Evolutionary conservation across 2,113 vertebrate genomes (phyloP), one percentile per base, ranked within the genome.

Genomic region (Pimephales promelas): DNA sequence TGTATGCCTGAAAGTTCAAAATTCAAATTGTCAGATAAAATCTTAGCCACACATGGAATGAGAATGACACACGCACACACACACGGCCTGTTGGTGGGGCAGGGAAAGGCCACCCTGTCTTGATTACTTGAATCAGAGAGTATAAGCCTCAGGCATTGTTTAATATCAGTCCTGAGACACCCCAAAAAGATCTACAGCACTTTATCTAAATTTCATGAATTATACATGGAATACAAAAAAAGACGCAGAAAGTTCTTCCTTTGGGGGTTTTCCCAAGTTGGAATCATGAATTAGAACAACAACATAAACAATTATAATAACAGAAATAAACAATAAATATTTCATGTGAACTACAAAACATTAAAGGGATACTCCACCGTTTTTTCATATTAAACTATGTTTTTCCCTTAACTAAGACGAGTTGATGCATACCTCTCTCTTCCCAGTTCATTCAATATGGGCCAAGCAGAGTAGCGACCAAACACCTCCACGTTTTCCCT

Each of bases 121-220:
- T 84, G 92, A 91, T 88, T 79, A 80, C 85, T 91, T 85, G 88
- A 80, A 89, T 92, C 90, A 89, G 49, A 54, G 26, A n/a, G 52
- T 49, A 36, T 72, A 74, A 83, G 87, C 85, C 84, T 82, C 61
- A 22, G 90, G 88, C 84, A 10, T 52, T 49, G 34, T 40, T 64
- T 83, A 81, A 76, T 20, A 31, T 9, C 24, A 72, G 54, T 62
- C 18, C 43, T 34, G 13, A 84, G 52, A n/a, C 11, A 79, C 78
- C 45, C 9, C 10, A 75, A 5, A 52, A 59, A 47, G 3, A 22
- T 4, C 1, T 14, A 5, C 73, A 5, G 26, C 43, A 54, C 34
- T 57, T n/a, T n/a, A n/a, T 62, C 75, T 79, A 73, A 56, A 31
- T 71, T 64, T 40, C 40, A 40, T 40, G 40, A 40, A 40, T 40